Evolutionary conservation across 1,140 invertebrate genomes (phyloP), one percentile per base, ranked within the genome.

Genomic region (Drosophila ambigua): DNA sequence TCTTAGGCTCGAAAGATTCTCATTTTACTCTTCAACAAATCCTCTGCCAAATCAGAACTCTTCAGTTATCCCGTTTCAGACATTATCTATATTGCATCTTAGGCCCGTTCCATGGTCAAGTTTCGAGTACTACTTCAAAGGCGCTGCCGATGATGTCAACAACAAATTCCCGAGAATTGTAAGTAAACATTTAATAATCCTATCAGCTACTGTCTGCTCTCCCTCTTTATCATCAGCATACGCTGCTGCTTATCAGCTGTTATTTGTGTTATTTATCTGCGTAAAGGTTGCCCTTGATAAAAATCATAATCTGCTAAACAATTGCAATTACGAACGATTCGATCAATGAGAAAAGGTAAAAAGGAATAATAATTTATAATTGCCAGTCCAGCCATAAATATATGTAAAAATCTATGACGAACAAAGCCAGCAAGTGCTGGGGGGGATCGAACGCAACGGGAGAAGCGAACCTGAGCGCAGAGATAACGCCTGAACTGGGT

Each of bases 311-410:
- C 58, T 35, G 28, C 45, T 57, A 11, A 58, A 51, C 45, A 79
- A 60, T 72, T 60, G 8, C 58, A 66, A 77, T 82, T 77, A 65
- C 24, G 45, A 55, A 23, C 20, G 7, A 54, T 63, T 24, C 46
- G 57, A 58, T 67, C 39, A 55, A 68, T 31, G 28, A 35, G 43
- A 59, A 55, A 53, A 69, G 26, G 63, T 16, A 39, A 15, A 41
- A 43, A 52, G 5, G 26, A 52, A 15, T 54, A 54, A 52, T 67
- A 63, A 58, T 58, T 49, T 61, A 64, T 64, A 49, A 44, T 65
- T 52, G 60, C 52, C 35, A 24, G 24, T 11, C 41, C 5, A 5
- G 26, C 26, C 26, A 28, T 7, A 75, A 54, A 54, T 24, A 24
- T 24, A 49, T 16, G 1, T 16, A 49, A 49, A 39, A 28, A 28